phyloP scores from a whole-genome alignment of 1,140 invertebrate genomes.

The Platorchestia sp. region DNA sequence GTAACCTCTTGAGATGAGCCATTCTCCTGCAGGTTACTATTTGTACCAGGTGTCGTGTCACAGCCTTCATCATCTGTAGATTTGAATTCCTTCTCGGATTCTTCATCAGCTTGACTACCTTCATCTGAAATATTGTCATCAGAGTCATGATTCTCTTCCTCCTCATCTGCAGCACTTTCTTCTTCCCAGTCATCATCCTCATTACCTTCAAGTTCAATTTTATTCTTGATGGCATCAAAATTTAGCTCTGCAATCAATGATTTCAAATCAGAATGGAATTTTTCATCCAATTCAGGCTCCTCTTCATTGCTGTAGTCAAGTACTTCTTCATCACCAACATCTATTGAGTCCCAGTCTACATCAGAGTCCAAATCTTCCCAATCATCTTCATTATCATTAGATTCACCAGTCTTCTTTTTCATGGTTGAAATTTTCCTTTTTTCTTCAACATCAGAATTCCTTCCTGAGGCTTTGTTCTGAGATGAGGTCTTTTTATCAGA shows the following conservation, averaged over 20 bases:
- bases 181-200: neutral
- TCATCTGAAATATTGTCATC: neutral
- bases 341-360: constrained; percentile 13
- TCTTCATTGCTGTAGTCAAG: constrained; percentile 9
- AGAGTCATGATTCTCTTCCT: neutral
- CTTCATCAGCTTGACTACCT: neutral
- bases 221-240: constrained; percentile 28
- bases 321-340: neutral
- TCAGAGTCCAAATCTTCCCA: constrained; percentile 13
- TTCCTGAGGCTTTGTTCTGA: neutral
- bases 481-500: neutral
- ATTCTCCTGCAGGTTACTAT: neutral
- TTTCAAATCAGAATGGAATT: constrained; percentile 30
- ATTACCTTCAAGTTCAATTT: neutral
- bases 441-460: neutral
- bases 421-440: neutral
- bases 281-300: constrained; percentile 29
- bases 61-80: neutral
- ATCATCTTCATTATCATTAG: neutral
- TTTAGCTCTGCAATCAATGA: constrained; percentile 22
- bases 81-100: neutral
- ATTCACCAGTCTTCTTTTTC: neutral
- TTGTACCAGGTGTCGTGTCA: neutral
- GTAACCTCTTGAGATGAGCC: neutral
- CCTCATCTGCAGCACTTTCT: neutral